Conservation (phyloP, 2,113 vertebrate genomes). For the Passer domesticus region DNA sequence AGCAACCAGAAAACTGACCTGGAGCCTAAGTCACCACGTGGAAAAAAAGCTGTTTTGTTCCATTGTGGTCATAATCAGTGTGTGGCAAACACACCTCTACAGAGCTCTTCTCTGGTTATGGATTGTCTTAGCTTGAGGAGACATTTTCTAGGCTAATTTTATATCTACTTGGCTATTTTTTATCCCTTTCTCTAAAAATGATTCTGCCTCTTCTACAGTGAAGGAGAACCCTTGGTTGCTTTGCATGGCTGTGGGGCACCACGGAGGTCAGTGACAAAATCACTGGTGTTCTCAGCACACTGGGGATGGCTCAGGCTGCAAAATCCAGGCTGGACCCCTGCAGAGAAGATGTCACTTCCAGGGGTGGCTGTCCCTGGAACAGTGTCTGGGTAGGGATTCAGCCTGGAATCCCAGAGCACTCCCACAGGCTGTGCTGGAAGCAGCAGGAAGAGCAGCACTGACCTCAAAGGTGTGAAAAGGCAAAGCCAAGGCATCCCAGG, state of each 20-base stretch:
- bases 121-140: conserved; percentile 53
- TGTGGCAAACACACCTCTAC: not conserved
- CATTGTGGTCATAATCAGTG: not conserved
- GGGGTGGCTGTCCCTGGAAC: conserved; percentile 14
- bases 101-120: not conserved
- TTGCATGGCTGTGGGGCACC: not conserved
- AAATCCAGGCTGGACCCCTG: not conserved
- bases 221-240: not conserved
- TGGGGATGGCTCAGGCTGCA: not conserved
- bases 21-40: not conserved
- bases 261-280: not conserved
- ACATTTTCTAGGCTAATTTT: not conserved
- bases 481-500: not conserved
- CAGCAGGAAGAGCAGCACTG: not conserved
- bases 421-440: not conserved
- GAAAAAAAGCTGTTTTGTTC: not conserved
- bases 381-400: not conserved
- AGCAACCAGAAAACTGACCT: not conserved
- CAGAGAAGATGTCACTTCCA: not conserved
- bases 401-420: not conserved
- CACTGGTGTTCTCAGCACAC: not conserved
- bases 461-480: not conserved
- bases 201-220: not conserved
- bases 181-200: not conserved
- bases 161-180: not conserved